Conservation (phyloP, 1,140 invertebrate species). For the Brachionus paranguensis region DNA sequence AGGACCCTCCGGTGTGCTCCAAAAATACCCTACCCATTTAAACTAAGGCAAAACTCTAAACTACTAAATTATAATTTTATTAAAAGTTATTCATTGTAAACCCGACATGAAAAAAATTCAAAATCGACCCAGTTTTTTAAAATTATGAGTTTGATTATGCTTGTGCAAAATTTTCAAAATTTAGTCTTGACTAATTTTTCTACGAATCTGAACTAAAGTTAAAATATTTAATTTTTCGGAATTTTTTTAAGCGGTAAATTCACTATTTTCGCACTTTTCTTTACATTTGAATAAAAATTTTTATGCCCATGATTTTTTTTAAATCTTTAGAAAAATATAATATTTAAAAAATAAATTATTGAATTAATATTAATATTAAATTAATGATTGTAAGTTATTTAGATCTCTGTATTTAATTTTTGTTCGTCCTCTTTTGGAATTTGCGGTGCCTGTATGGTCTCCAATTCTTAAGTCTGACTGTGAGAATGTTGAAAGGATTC, state of each 20-base stretch:
- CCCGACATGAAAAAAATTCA: background rate
- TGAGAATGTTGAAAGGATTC: too few relatives aligned
- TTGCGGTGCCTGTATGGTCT: too few relatives aligned
- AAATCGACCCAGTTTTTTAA: conserved; percentile 10
- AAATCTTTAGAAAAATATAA: too few relatives aligned
- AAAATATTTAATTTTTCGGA: background rate
- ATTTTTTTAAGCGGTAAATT: background rate
- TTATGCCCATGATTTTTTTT: too few relatives aligned
- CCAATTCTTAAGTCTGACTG: too few relatives aligned
- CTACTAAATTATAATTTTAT: conserved; percentile 18
- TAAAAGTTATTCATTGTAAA: conserved; percentile 9
- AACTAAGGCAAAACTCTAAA: background rate
- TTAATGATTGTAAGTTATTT: too few relatives aligned
- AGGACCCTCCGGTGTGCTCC: conserved; percentile 85
- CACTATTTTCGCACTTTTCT: too few relatives aligned
- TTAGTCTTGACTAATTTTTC: background rate
- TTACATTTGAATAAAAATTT: too few relatives aligned
- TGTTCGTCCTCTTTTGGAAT: too few relatives aligned
- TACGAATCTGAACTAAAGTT: background rate
- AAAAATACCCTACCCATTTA: conserved; percentile 87
- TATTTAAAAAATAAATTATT: too few relatives aligned
- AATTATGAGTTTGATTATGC: conserved; percentile 4
- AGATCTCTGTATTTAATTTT: too few relatives aligned
- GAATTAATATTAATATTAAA: too few relatives aligned
- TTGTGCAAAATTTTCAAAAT: background rate